Percentiles rank a stretch among this genome's conserved stretches.
phyloP scores from a whole-genome alignment of 1,140 invertebrate genomes.

The Pectinophora gossypiella region DNA sequence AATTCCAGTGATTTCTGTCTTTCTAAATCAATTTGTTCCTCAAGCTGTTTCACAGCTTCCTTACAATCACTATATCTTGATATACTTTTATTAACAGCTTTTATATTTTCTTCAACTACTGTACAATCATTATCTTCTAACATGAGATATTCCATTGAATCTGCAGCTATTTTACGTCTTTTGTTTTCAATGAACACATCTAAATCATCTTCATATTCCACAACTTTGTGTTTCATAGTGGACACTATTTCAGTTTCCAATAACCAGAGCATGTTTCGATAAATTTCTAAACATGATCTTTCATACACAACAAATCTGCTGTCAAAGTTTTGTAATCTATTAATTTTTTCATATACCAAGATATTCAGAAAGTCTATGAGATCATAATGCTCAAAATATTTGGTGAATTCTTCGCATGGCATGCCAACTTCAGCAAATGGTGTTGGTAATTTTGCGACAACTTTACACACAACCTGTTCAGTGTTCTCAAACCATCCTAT shows the following conservation, averaged over 20 bases:
- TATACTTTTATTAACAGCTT: conserved; percentile 38
- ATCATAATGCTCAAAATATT: conserved; percentile 51
- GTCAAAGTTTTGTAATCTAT: conserved; percentile 49
- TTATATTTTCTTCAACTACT: conserved; percentile 50
- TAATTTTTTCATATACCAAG: conserved; percentile 69
- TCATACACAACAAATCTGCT: conserved; percentile 60
- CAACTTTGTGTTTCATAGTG: conserved; percentile 45
- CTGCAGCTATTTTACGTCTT: conserved; percentile 47
- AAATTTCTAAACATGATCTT: conserved; percentile 48
- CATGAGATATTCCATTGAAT: conserved; percentile 44
- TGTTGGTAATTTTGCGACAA: conserved; percentile 53
- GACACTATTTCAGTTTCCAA: conserved; percentile 42
- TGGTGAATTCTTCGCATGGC: conserved; percentile 37
- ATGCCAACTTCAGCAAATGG: conserved; percentile 39
- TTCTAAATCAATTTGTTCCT: conserved; percentile 51
- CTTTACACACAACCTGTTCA: conserved; percentile 60
- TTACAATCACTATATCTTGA: conserved; percentile 39
- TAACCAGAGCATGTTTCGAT: conserved; percentile 58
- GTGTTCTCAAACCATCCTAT: conserved; percentile 65
- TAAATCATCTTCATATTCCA: conserved; percentile 51
- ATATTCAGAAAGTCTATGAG: conserved; percentile 64
- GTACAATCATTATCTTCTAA: conserved; percentile 54
- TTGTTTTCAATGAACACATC: conserved; percentile 55
- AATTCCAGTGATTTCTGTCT: conserved; percentile 60
- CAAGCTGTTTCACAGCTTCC: conserved; percentile 48